phyloP scores from a whole-genome alignment of 2,888 invertebrate genomes.

The Dryomyza anilis region DNA sequence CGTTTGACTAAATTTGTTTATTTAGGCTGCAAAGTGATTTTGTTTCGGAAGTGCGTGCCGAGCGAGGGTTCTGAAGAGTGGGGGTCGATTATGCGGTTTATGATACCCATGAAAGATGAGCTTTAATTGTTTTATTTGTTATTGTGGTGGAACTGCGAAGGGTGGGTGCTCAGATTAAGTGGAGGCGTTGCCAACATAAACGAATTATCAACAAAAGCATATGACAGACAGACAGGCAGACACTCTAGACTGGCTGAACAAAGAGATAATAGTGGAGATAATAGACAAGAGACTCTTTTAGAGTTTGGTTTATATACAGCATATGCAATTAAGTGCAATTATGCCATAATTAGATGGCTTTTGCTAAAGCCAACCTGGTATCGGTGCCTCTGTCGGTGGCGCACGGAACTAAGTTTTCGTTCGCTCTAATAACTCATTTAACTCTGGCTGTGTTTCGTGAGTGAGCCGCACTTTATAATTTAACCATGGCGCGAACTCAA shows the following conservation, averaged over 20 bases:
- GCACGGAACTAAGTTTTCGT: neutral
- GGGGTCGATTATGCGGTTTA: neutral
- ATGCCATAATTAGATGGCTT: neutral
- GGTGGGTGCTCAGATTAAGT: constrained; percentile 7
- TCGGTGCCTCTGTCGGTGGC: neutral
- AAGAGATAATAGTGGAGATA: no score
- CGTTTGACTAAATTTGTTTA: constrained; percentile 23
- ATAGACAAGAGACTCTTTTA: no score
- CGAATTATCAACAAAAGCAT: no score
- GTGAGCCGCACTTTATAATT: constrained; percentile 2
- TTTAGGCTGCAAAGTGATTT: constrained; percentile 22
- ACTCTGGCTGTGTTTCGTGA: no score
- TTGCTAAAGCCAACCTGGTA: neutral
- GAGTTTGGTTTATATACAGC: no score
- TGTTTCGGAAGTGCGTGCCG: neutral
- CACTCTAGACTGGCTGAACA: no score
- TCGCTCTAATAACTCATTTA: no score
- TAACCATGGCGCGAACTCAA: neutral
- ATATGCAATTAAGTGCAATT: no score
- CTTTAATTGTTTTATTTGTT: neutral
- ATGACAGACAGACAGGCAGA: no score
- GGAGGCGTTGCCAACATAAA: no score
- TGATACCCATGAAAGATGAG: constrained; percentile 11
- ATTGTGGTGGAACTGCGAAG: neutral
- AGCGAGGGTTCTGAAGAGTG: neutral